A percentile compares a stretch with the other conserved stretches of the same genome.
Evolutionary conservation across 2,888 invertebrate species (phyloP).

Genomic region (Shargacucullia verbasci): DNA sequence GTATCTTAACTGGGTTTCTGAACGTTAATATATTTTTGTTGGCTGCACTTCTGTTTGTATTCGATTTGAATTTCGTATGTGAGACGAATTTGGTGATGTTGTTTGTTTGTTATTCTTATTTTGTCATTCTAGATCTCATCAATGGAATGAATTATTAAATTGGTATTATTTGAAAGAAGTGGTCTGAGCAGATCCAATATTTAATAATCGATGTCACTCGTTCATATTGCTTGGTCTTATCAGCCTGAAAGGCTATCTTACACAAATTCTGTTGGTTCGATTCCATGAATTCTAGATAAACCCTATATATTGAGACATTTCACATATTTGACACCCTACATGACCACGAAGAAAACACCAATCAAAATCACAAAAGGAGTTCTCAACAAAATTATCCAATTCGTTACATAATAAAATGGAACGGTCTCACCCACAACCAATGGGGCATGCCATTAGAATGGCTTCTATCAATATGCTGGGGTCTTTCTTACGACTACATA

Average conservation of each 20-base stretch:
- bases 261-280: background rate
- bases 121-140: no score
- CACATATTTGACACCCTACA: conserved; percentile 2
- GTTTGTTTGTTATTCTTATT: no score
- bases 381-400: conserved; percentile 56
- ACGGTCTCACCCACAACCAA: conserved; percentile 69
- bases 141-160: no score
- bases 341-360: conserved; percentile 22
- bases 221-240: no score
- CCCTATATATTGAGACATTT: conserved; percentile 1
- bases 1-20: conserved; percentile 38
- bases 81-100: no score
- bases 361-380: conserved; percentile 51
- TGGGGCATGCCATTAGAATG: conserved; percentile 74
- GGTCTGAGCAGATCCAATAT: no score
- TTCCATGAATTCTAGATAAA: background rate
- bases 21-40: conserved; percentile 22
- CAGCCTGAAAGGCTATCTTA: no score
- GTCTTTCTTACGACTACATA: conserved; percentile 76
- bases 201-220: no score
- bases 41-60: conserved; percentile 32
- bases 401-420: conserved; percentile 65
- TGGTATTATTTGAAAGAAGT: no score
- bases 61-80: conserved; percentile 18
- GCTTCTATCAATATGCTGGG: conserved; percentile 76